Conservation (phyloP, 2,113 vertebrate species). For the Condylura cristata region DNA sequence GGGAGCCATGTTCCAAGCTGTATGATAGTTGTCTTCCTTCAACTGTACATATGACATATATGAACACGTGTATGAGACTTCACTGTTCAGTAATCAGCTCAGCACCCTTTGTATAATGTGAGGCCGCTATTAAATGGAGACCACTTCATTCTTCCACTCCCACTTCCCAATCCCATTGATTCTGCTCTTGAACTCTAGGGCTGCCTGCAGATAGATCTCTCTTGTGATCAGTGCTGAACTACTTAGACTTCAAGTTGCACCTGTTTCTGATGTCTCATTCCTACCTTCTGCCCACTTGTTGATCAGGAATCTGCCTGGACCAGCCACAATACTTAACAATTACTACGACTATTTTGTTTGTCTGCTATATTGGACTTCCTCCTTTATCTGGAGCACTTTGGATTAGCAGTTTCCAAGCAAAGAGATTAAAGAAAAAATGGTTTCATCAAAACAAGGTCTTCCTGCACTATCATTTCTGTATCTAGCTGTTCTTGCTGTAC, state of each 20-base stretch:
- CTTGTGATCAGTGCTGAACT: neutral
- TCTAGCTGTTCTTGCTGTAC: neutral
- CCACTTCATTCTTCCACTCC: neutral
- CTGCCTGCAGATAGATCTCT: neutral
- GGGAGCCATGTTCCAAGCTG: neutral
- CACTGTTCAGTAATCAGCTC: neutral
- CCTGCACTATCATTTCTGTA: neutral
- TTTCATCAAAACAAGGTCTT: neutral
- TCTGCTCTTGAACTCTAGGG: neutral
- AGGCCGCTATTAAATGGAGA: neutral
- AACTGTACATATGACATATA: neutral
- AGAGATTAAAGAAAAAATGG: neutral
- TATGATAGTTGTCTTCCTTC: neutral
- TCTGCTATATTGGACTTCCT: neutral
- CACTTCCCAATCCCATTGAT: neutral
- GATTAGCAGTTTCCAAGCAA: neutral
- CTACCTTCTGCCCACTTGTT: neutral
- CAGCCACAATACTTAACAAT: neutral
- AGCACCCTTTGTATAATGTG: neutral
- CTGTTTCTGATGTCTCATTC: neutral
- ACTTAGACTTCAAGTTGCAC: neutral
- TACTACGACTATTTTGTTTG: neutral
- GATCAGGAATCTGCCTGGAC: neutral
- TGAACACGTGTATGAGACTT: neutral
- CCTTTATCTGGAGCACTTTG: neutral